Percentiles rank a stretch among this genome's conserved stretches.
phyloP scores from a whole-genome alignment of 1,140 invertebrate species.

The Euura lappo region DNA sequence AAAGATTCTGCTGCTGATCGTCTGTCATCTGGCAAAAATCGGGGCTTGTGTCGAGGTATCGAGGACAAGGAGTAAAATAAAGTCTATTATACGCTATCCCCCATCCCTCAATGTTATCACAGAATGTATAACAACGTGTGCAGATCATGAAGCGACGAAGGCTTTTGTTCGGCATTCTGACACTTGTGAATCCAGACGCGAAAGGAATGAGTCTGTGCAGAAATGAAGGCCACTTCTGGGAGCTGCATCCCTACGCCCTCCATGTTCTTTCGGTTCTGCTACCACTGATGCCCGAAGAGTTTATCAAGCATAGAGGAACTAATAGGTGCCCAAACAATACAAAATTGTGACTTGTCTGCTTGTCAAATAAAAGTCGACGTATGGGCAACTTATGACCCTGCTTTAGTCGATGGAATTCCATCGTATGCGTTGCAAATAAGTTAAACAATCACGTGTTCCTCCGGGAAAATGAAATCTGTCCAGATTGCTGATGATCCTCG shows the following conservation, averaged over 20 bases:
- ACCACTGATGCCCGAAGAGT: constrained; percentile 38
- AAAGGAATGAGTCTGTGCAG: constrained; percentile 13
- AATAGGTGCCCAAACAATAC: constrained; percentile 25
- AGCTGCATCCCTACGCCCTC: constrained; percentile 34
- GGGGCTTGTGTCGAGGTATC: constrained; percentile 5
- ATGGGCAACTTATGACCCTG: no score
- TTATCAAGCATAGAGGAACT: constrained; percentile 34
- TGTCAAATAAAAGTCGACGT: not conserved
- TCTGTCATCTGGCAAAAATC: constrained; percentile 25
- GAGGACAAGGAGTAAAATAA: constrained; percentile 20
- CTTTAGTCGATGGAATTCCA: not conserved
- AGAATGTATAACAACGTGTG: not conserved
- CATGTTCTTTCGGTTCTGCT: constrained; percentile 34
- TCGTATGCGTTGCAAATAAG: not conserved
- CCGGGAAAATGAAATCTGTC: not conserved
- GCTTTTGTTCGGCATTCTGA: constrained; percentile 31
- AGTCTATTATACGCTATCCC: not conserved
- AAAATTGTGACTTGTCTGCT: not conserved
- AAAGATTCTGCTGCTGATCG: constrained; percentile 37
- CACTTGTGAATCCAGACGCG: constrained; percentile 31
- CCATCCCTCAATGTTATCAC: not conserved
- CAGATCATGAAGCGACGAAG: constrained; percentile 34
- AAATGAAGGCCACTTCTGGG: constrained; percentile 32
- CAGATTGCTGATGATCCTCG: constrained; percentile 37
- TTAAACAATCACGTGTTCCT: not conserved